These are phyloP conservation scores for Pyrochroa serraticornis DNA, from an alignment of 2,888 invertebrate species.

Conservation along the genomic window DNA sequence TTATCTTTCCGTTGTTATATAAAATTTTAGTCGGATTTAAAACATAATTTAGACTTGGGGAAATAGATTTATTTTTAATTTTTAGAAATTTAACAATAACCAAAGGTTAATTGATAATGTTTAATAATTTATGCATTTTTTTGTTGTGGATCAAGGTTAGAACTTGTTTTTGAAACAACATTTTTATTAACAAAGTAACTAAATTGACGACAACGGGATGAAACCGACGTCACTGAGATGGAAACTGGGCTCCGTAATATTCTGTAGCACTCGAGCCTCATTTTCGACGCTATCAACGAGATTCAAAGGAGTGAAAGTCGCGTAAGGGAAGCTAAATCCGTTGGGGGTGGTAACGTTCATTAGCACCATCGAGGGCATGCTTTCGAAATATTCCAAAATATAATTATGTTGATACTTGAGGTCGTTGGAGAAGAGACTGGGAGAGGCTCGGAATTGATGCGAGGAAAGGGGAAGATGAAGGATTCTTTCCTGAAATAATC, in stretches of 20 bases:
- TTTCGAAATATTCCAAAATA: slow-evolving; percentile 45
- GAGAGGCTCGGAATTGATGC: slow-evolving; percentile 42
- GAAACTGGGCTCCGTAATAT: slow-evolving; percentile 37
- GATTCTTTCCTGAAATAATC: slow-evolving; percentile 16
- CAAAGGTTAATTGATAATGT: too few species aligned
- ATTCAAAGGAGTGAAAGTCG: slow-evolving; percentile 33
- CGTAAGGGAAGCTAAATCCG: slow-evolving; percentile 45
- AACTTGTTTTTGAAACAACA: too few species aligned
- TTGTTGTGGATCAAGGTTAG: too few species aligned
- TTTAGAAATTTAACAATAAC: too few species aligned
- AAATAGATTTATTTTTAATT: too few species aligned
- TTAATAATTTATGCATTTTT: too few species aligned
- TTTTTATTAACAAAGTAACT: background rate
- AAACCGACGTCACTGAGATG: slow-evolving; percentile 42
- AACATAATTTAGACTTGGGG: too few species aligned
- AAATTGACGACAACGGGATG: slow-evolving; percentile 35
- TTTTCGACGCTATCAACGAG: slow-evolving; percentile 17
- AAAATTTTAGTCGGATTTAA: too few species aligned
- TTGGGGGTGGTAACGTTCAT: slow-evolving; percentile 43
- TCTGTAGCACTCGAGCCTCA: slow-evolving; percentile 23
- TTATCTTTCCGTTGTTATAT: too few species aligned
- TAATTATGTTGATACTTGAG: slow-evolving; percentile 44
- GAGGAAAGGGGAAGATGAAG: slow-evolving; percentile 40
- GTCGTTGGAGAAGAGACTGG: slow-evolving; percentile 43
- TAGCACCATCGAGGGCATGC: slow-evolving; percentile 41